Conservation (phyloP, 2,888 invertebrate genomes). For the Apamea anceps region DNA sequence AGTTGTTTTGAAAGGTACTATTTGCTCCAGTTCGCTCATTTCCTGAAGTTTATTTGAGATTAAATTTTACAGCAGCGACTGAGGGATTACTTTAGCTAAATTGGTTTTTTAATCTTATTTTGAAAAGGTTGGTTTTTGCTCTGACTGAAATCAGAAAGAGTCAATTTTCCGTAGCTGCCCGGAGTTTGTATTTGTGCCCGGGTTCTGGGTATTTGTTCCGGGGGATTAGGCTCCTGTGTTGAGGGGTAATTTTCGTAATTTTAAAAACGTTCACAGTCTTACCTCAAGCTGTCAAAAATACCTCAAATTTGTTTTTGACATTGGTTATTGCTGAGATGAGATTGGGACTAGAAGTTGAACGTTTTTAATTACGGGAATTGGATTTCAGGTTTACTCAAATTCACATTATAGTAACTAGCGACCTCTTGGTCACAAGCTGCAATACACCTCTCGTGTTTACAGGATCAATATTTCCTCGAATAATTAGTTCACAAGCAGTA, state of each 20-base stretch:
- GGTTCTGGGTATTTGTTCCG: background rate
- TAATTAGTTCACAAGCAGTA: background rate
- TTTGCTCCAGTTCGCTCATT: slow-evolving; percentile 37
- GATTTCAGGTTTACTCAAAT: background rate
- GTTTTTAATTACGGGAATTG: too few relatives aligned
- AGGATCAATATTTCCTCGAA: background rate
- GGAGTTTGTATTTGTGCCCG: background rate
- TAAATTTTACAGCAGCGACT: slow-evolving; percentile 15
- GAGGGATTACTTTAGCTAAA: slow-evolving; percentile 11
- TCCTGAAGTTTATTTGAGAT: slow-evolving; percentile 37
- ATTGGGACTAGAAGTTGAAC: too few relatives aligned
- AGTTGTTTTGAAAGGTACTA: slow-evolving; percentile 66
- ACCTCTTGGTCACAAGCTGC: too few relatives aligned
- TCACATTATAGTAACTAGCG: background rate
- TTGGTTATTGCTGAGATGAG: too few relatives aligned
- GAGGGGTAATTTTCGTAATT: too few relatives aligned
- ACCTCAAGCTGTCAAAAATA: too few relatives aligned
- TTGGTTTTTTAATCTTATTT: background rate
- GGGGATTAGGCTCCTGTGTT: too few relatives aligned
- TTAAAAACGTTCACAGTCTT: too few relatives aligned
- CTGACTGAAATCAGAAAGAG: background rate
- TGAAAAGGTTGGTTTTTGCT: background rate
- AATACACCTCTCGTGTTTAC: background rate
- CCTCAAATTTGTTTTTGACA: too few relatives aligned
- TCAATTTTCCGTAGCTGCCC: background rate